phyloP scores from a whole-genome alignment of 2,888 invertebrate genomes.

The Isotomurus palustris region DNA sequence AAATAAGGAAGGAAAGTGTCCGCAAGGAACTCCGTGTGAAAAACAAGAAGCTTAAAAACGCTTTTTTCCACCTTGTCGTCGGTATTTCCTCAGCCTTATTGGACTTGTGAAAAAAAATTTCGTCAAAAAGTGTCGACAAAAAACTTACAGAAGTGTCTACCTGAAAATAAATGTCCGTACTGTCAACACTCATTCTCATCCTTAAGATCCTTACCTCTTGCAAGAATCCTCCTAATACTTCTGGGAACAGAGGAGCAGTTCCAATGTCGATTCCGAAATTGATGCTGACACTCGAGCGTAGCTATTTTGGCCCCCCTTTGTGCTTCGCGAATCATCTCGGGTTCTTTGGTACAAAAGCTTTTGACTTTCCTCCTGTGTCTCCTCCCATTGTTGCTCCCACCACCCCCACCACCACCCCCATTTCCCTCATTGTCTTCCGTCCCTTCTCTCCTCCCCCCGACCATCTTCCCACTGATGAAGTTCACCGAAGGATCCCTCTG shows the following conservation, averaged over 20 bases:
- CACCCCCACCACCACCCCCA: not conserved
- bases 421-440: not conserved
- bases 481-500: slow-evolving; percentile 36
- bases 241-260: slow-evolving; percentile 78
- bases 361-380: slow-evolving; percentile 49
- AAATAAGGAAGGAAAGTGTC: too few species aligned
- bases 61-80: not conserved
- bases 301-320: slow-evolving; percentile 75
- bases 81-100: not conserved
- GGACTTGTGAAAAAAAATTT: not conserved
- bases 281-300: slow-evolving; percentile 79
- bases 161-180: not conserved
- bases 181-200: not conserved
- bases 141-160: not conserved
- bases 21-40: too few species aligned
- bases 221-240: slow-evolving; percentile 76
- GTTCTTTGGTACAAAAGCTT: slow-evolving; percentile 69
- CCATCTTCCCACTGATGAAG: slow-evolving; percentile 24
- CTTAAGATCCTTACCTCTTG: slow-evolving; percentile 66
- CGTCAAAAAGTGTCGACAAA: not conserved
- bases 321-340: slow-evolving; percentile 73
- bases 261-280: slow-evolving; percentile 79
- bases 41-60: too few species aligned
- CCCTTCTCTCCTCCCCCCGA: too few species aligned
- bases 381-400: not conserved